Evolutionary conservation across 2,113 vertebrate species (phyloP).

Genomic region (Mastomys natalensis): DNA sequence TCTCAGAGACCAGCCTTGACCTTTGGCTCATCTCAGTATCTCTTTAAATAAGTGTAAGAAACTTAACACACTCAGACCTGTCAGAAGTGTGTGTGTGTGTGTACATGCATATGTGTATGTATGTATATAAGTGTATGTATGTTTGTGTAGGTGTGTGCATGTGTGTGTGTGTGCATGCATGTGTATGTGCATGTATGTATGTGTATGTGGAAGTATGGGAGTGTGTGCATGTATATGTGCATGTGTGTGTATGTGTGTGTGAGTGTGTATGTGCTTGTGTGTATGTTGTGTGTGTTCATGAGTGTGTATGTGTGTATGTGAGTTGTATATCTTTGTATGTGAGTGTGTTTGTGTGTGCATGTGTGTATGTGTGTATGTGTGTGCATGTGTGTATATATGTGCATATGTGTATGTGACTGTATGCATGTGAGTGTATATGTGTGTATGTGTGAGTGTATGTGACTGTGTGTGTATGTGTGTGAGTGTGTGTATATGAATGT

Average conservation of each 20-base stretch:
- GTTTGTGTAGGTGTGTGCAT: not conserved
- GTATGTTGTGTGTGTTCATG: no score
- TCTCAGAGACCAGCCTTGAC: not conserved
- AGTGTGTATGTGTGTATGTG: no score
- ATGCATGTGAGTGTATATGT: not conserved
- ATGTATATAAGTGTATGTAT: not conserved
- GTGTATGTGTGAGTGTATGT: not conserved
- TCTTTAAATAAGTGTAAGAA: not conserved
- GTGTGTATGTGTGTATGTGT: no score
- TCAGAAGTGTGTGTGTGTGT: not conserved
- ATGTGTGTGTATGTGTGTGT: no score
- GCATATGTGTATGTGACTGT: not conserved
- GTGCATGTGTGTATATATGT: no score
- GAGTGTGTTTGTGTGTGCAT: no score
- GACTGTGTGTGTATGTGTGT: no score
- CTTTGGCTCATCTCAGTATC: not conserved
- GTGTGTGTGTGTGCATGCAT: not conserved
- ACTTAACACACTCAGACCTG: not conserved
- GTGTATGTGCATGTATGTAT: not conserved
- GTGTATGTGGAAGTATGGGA: no score
- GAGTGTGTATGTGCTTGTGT: no score
- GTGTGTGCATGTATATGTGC: no score
- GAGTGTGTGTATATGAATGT: no score
- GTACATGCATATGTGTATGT: not conserved
- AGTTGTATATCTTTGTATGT: no score